phyloP scores from a whole-genome alignment of 2,797 vertebrate species.

The Tragelaphus eurycerus region DNA sequence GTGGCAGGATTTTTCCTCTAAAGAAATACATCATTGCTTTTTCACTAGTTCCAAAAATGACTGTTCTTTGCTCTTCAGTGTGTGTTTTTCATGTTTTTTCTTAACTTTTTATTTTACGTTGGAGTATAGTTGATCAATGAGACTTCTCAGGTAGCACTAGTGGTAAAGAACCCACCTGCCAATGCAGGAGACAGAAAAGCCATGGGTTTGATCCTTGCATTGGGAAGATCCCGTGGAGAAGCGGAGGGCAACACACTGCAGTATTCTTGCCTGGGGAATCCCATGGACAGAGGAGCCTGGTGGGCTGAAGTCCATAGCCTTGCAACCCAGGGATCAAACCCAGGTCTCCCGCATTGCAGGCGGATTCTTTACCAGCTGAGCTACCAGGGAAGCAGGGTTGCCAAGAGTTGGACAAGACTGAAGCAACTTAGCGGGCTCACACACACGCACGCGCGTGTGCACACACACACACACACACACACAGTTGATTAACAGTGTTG shows the following conservation, averaged over 20 bases:
- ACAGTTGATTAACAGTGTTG: neutral
- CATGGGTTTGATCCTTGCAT: neutral
- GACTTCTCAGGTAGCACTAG: neutral
- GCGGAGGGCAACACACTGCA: neutral
- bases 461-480: neutral
- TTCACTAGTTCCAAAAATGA: neutral
- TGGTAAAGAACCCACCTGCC: neutral
- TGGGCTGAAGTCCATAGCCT: neutral
- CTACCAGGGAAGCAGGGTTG: neutral
- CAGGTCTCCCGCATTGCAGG: neutral
- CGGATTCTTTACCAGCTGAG: neutral
- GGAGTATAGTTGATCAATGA: neutral
- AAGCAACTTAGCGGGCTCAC: accelerated
- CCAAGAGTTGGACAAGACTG: neutral
- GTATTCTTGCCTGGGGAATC: neutral
- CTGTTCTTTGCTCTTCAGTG: neutral
- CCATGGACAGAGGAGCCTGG: neutral
- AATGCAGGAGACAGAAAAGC: neutral
- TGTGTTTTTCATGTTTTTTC: neutral
- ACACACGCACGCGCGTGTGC: accelerated
- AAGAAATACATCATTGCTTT: neutral
- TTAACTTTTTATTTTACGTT: neutral
- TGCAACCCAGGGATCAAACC: neutral
- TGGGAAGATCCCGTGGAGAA: neutral
- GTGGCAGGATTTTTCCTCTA: neutral